Evolutionary conservation across 2,797 vertebrate species (phyloP), one percentile per base, ranked within the genome.

Genomic region (Ispidina picta): DNA sequence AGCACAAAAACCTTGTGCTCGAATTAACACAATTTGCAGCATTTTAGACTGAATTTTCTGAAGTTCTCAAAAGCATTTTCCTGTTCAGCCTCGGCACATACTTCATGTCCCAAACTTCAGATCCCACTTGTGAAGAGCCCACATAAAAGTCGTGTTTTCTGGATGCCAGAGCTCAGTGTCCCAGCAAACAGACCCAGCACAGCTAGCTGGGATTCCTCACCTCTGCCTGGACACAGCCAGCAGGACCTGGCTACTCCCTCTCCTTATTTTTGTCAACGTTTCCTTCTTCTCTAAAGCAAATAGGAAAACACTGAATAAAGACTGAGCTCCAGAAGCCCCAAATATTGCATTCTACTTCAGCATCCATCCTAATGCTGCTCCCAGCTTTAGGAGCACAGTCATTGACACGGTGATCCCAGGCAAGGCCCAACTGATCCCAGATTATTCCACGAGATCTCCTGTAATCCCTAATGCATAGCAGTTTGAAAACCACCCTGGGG

Each of bases 161-260:
- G 56, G n/a, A 49, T 19, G 28, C 6, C 0, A 0, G 6, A 23
- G 37, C 37, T 66, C 22, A 70, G 41, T 1, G 0, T 3, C 23
- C 8, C 65, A 71, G 54, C 31, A 33, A 58, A 64, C 0, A 0
- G 43, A 62, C 86, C 33, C 29, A 63, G 37, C 52, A 31, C 48
- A 46, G 26, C 8, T 9, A 39, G 31, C 56, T 31, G n/a, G 26
- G 28, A 64, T 49, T 74, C 49, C 9, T 6, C 44, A 10, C 39
- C 55, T 51, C 59, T 84, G 56, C 71, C 68, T 20, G 8, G 43
- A n/a, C 43, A 13, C 48, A 56, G 60, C n/a, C 37, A 23, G 7
- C 28, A 37, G 49, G 72, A 41, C 11, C 49, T 0, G 2, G 37
- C 65, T 56, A 46, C 37, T 64, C 33, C 62, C 56, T 63, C 60